Conservation (phyloP, 1,140 invertebrate genomes). For the Euborellia annulipes region DNA sequence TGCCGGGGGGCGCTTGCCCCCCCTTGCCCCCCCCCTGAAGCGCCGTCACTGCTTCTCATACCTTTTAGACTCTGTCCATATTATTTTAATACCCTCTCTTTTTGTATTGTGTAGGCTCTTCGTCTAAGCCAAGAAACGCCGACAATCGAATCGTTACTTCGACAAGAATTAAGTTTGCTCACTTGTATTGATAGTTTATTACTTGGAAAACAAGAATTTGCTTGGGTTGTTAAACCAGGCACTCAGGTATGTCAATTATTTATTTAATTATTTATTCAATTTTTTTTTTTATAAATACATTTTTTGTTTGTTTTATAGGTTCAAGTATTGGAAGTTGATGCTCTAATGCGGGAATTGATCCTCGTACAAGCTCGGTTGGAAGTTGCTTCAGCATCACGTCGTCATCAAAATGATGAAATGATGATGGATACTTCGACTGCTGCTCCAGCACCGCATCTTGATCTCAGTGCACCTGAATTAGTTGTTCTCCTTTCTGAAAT, state of each 20-base stretch:
- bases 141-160: constrained; percentile 30
- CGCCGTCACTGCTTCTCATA: no score
- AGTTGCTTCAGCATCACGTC: neutral
- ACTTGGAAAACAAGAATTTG: constrained; percentile 47
- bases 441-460: constrained; percentile 17
- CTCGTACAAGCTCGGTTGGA: neutral
- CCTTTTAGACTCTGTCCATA: no score
- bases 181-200: constrained; percentile 58
- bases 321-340: neutral
- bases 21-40: no score
- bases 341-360: neutral
- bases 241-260: constrained; percentile 14
- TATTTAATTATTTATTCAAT: no score
- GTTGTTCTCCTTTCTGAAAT: constrained; percentile 43
- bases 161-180: constrained; percentile 53
- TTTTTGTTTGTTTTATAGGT: no score
- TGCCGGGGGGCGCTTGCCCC: no score
- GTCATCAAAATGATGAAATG: no score
- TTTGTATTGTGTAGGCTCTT: no score
- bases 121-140: constrained; percentile 30
- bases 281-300: no score
- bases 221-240: constrained; percentile 56
- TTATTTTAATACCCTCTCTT: no score
- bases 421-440: no score
- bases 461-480: constrained; percentile 41